Percentiles rank a stretch among this genome's conserved stretches.
phyloP scores from a whole-genome alignment of 2,113 vertebrate genomes.

The Sebastes fasciatus region DNA sequence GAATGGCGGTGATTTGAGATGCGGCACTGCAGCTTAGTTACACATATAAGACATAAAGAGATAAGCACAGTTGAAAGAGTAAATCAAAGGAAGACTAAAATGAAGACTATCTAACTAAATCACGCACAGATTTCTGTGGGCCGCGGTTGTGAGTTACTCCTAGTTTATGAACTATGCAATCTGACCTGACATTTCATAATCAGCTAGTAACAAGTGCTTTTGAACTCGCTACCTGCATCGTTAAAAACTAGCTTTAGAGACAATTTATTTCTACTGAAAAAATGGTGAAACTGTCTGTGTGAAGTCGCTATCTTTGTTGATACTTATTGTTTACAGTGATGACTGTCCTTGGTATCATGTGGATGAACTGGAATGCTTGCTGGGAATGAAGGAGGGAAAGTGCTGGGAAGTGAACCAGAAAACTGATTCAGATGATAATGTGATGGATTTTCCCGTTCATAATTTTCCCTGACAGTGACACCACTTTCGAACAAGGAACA shows the following conservation, averaged over 20 bases:
- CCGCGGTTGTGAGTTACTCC: not conserved
- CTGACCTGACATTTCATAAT: conserved; percentile 25
- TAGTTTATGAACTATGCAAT: not conserved
- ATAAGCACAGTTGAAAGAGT: not conserved
- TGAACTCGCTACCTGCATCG: not conserved
- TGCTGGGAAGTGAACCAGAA: conserved; percentile 10
- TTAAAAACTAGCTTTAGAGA: not conserved
- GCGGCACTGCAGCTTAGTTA: not conserved
- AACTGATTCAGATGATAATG: not conserved
- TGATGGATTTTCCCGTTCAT: not conserved
- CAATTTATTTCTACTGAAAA: not conserved
- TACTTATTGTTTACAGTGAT: conserved; percentile 22
- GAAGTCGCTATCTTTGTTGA: conserved; percentile 12
- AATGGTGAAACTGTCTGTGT: not conserved
- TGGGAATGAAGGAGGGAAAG: not conserved
- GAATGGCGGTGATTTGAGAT: not conserved
- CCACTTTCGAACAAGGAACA: not conserved
- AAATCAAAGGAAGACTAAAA: not conserved
- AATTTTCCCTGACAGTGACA: not conserved
- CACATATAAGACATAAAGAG: not conserved
- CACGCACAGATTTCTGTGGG: not conserved
- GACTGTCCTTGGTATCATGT: conserved; percentile 18
- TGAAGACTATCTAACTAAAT: not conserved
- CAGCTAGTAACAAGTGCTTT: not conserved
- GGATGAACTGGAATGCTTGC: conserved; percentile 11